phyloP scores from a whole-genome alignment of 2,113 vertebrate species.

The Malurus elegans region DNA sequence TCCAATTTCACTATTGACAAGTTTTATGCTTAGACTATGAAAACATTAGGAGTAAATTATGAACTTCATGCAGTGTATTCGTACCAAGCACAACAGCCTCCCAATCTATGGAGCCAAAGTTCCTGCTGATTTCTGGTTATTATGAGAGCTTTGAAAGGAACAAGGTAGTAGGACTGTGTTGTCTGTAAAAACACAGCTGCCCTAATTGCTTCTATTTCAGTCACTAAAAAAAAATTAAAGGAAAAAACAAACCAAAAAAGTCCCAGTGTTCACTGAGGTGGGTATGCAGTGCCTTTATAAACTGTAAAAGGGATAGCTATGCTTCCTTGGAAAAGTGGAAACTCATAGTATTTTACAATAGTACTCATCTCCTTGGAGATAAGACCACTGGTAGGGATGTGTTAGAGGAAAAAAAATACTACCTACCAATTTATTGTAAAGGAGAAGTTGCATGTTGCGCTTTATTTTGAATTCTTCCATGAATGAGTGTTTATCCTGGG shows the following conservation, averaged over 20 bases:
- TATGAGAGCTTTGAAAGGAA: neutral
- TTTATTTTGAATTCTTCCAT: constrained; percentile 68
- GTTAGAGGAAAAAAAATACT: neutral
- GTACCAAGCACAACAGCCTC: neutral
- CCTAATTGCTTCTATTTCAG: neutral
- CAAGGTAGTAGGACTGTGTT: neutral
- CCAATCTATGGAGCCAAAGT: neutral
- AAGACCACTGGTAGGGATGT: neutral
- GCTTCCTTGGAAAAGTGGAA: neutral
- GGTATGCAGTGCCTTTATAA: neutral
- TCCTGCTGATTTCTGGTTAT: neutral
- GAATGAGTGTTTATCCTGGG: constrained; percentile 63
- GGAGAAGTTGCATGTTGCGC: constrained; percentile 30
- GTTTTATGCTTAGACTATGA: neutral
- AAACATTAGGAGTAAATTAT: neutral
- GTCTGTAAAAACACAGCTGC: neutral
- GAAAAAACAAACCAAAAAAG: neutral
- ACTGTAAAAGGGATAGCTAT: neutral
- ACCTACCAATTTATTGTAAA: constrained; percentile 56
- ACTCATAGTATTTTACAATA: neutral
- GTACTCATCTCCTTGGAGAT: constrained; percentile 16
- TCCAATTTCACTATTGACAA: neutral
- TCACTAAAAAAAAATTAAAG: neutral
- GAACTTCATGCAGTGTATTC: fast-evolving
- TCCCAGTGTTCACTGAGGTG: neutral